Percentiles rank a stretch among this genome's conserved stretches.
Evolutionary conservation across 2,888 invertebrate genomes (phyloP).

Genomic region (Baronia brevicornis): DNA sequence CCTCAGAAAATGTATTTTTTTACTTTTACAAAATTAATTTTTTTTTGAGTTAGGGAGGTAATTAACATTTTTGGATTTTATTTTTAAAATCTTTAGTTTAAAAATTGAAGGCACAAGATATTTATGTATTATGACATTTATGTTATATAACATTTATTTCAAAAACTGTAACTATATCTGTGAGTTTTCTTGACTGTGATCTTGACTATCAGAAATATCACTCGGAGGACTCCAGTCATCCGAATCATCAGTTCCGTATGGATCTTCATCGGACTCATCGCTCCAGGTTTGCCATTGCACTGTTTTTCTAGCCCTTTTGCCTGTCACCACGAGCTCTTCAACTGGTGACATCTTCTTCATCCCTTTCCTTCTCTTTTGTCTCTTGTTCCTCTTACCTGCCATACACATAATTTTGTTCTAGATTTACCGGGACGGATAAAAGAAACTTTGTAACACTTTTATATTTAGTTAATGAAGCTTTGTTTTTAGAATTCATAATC

Average conservation of each 20-base stretch:
- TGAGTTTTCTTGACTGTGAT: constrained; percentile 27
- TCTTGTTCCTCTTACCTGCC: constrained; percentile 20
- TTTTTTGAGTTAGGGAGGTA: no score
- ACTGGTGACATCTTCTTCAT: background rate
- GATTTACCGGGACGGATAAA: no score
- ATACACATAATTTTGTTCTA: constrained; percentile 24
- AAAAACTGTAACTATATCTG: constrained; percentile 3
- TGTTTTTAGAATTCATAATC: constrained; percentile 58
- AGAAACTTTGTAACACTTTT: no score
- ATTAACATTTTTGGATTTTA: no score
- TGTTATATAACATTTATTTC: background rate
- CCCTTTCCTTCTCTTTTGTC: constrained; percentile 13
- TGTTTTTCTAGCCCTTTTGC: constrained; percentile 41
- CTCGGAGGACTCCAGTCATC: constrained; percentile 65
- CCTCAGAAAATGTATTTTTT: no score
- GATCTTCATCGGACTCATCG: constrained; percentile 57
- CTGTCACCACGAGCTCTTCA: constrained; percentile 22
- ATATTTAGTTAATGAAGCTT: no score
- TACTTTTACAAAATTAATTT: no score
- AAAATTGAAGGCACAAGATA: background rate
- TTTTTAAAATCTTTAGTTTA: constrained; percentile 3
- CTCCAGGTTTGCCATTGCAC: constrained; percentile 28
- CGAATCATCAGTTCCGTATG: constrained; percentile 61
- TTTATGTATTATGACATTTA: constrained; percentile 5
- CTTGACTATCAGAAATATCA: constrained; percentile 33